Base-by-base conservation (phyloP, 2,888 invertebrate species). In the Ariolimax columbianus region DNA sequence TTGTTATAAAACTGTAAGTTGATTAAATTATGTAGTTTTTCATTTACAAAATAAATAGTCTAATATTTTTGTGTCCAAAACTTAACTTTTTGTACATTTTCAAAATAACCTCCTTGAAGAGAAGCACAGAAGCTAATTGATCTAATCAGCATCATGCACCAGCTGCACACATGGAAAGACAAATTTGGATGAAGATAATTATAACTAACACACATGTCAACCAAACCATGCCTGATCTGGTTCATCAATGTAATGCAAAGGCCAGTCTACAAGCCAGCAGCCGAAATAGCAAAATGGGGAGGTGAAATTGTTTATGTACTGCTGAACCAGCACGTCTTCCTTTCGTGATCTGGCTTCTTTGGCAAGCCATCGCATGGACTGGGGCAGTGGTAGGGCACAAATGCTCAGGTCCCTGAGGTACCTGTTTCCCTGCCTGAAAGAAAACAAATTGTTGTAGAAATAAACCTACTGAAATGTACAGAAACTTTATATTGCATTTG, bases 241-340 rank as follows among this genome's bases (percentile, higher is more conserved):
- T 51, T 85, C 82, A 59, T 82, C 77, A 23, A 68, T 47, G 33
- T 55, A 82, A 77, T 77, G 68, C 47, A 82, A n/a, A 36, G 85
- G 85, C 85, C 85, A 85, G 77, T 85, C 85, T 36, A 59, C 33
- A n/a, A 85, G 72, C 85, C 85, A 85, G 40, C 77, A 66, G 36
- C 77, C 63, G 38, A 85, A 85, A 40, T 68, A 77, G 47, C 85
- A 85, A 68, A 82, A 30, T 36, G 82, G 77, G 33, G 17, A 11
- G 36, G 70, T 66, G 47, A 70, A 82, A 33, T 40, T 36, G 17
- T 17, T 23, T 43, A 47, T 38, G 38, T n/a, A 73, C 43, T 85
- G 85, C 26, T 82, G n/a, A 36, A 85, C 51, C n/a, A 85, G 59
- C 19, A 81, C 30, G 11, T 82, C 82, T 59, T 85, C 85, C 30